Conservation (phyloP, 2,888 invertebrate species). For the Lepeophtheirus nordmannii region DNA sequence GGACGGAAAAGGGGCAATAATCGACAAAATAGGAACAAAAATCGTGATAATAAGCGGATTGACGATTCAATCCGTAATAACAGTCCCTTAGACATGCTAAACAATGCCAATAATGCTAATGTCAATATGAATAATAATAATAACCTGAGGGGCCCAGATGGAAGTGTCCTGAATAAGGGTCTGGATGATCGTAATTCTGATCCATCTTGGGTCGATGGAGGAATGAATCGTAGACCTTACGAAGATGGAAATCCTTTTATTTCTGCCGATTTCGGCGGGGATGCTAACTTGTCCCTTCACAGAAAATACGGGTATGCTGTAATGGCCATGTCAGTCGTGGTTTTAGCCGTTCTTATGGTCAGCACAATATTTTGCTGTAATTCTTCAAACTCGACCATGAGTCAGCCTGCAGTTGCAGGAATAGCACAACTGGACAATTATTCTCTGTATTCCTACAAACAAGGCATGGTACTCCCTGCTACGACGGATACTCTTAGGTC, state of each 20-base stretch:
- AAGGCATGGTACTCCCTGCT: neutral
- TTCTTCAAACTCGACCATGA: conserved; percentile 21
- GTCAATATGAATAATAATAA: neutral
- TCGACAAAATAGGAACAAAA: neutral
- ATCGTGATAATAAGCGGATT: neutral
- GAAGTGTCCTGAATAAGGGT: neutral
- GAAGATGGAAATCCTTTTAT: neutral
- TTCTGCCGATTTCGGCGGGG: neutral
- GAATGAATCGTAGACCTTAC: neutral
- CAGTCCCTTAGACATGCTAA: neutral
- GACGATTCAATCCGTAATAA: neutral
- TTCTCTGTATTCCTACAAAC: conserved; percentile 18
- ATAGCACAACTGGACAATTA: conserved; percentile 10
- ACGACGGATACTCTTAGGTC: conserved; percentile 18
- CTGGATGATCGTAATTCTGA: neutral
- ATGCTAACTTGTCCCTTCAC: neutral
- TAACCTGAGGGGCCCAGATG: neutral
- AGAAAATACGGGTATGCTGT: conserved; percentile 18
- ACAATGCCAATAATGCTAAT: neutral
- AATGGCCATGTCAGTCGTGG: conserved; percentile 15
- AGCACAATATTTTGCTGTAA: conserved; percentile 18
- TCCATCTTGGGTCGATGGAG: neutral
- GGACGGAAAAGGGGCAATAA: neutral
- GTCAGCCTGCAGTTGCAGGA: conserved; percentile 13
- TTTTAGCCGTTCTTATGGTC: conserved; percentile 15